Percentiles rank a stretch among this genome's conserved stretches.
Evolutionary conservation across 2,888 invertebrate genomes (phyloP).

Genomic region (Melipona beecheii): DNA sequence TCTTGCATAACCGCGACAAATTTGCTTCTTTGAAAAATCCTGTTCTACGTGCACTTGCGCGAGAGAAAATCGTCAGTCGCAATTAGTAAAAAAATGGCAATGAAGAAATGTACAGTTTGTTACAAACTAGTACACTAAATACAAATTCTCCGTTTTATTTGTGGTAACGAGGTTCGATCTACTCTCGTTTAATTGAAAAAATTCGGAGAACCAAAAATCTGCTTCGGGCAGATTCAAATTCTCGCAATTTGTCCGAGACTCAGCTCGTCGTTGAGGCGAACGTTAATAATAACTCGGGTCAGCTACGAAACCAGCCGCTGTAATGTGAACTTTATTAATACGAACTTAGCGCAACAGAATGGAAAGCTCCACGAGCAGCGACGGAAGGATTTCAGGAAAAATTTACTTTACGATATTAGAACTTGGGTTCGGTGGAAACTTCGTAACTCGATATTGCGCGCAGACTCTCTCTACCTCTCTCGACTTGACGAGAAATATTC

Average conservation of each 20-base stretch:
- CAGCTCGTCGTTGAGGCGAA: background rate
- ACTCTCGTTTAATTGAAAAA: background rate
- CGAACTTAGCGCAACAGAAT: conserved; percentile 25
- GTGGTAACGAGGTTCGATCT: too few relatives aligned
- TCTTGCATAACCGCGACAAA: background rate
- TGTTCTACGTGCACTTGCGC: too few relatives aligned
- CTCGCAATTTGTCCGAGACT: background rate
- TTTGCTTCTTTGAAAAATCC: background rate
- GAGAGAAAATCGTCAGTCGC: too few relatives aligned
- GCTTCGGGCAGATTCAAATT: background rate
- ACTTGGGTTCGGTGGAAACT: conserved; percentile 20
- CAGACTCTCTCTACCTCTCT: background rate
- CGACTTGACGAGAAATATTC: conserved; percentile 12
- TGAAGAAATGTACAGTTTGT: background rate
- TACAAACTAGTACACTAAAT: too few relatives aligned
- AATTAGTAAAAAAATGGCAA: too few relatives aligned
- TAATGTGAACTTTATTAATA: conserved; percentile 48
- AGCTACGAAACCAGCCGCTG: conserved; percentile 18
- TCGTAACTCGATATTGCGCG: conserved; percentile 7
- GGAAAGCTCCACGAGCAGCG: background rate
- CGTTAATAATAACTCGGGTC: conserved; percentile 25
- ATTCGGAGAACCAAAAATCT: background rate
- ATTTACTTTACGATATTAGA: conserved; percentile 43
- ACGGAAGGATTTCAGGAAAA: conserved; percentile 27
- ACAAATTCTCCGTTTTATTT: too few relatives aligned